Evolutionary conservation across 2,888 invertebrate genomes (phyloP).

Genomic region (Drosophila borealis): DNA sequence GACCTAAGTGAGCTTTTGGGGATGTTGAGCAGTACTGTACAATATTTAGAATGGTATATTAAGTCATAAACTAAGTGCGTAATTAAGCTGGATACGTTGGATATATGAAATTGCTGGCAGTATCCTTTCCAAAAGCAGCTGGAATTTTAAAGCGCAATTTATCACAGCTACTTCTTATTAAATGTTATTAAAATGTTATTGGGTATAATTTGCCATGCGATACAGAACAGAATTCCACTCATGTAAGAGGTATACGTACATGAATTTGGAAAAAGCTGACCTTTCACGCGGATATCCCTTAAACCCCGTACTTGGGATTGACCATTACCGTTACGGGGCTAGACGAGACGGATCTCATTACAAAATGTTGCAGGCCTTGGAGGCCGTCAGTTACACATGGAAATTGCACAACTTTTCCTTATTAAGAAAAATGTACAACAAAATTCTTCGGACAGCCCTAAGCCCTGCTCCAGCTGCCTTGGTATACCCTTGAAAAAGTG

Average conservation of each 20-base stretch:
- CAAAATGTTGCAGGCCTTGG: constrained; percentile 51
- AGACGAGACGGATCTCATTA: constrained; percentile 62
- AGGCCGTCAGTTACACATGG: constrained; percentile 80
- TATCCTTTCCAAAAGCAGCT: constrained; percentile 13
- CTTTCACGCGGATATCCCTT: constrained; percentile 8
- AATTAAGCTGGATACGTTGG: constrained; percentile 67
- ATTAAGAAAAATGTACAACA: constrained; percentile 67
- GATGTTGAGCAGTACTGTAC: constrained; percentile 22
- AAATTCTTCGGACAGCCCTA: constrained; percentile 51
- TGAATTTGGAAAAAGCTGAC: constrained; percentile 46
- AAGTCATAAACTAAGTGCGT: constrained; percentile 80
- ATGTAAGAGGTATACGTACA: constrained; percentile 51
- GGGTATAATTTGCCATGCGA: constrained; percentile 69
- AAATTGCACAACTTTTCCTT: constrained; percentile 81
- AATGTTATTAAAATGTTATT: constrained; percentile 67
- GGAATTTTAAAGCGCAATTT: constrained; percentile 49
- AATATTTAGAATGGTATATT: constrained; percentile 56
- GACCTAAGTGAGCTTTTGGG: constrained; percentile 24
- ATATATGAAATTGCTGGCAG: constrained; percentile 3
- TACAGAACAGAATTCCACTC: constrained; percentile 23
- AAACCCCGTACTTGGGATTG: constrained; percentile 14
- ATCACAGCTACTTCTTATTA: constrained; percentile 40
- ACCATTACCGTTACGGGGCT: constrained; percentile 28
- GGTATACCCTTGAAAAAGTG: not conserved
- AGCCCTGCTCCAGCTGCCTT: constrained; percentile 37